Base-by-base conservation (phyloP, 2,888 invertebrate species). In the Callosobruchus maculatus region DNA sequence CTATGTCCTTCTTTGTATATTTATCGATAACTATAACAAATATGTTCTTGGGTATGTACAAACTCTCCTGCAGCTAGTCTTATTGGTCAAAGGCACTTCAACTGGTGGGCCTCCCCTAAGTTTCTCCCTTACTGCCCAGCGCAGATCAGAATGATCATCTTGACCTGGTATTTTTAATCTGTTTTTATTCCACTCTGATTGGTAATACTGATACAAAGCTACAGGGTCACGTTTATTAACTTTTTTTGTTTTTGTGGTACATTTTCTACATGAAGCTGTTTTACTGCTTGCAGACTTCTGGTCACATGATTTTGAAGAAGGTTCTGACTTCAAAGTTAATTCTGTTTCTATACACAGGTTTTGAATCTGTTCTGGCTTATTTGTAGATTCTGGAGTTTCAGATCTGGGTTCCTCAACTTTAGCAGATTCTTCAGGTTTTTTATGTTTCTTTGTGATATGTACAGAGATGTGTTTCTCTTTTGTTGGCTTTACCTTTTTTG, bases 141-240 rank as follows among this genome's bases (percentile, higher is more conserved):
- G 89, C 22, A 94, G 83, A 49, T 92, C 91, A 0, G 90, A 85
- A 87, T 93, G 92, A 74, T 90, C 87, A 80, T 92, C 91, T 84
- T 93, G 93, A 9, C 94, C 95, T 0, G 95, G 95, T 30, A 95
- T 90, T 81, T 93, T 93, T 30, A 95, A 90, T 81, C 93, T 93
- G 77, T 93, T 91, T 81, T 92, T 91, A 22, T 91, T 90, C 95
- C 95, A 95, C 80, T 92, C 88, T 49, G 90, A 88, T 80, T 92
- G 91, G 83, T 95, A 95, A 80, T 93, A 91, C 79, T 95, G 94
- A 82, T 94, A 95, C 21, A 94, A 86, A 21, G 92, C 89, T 0
- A 95, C 95, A 21, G 95, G 94, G 84, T 95, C 95, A 84, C 89
- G 78, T 89, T 85, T 90, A 70, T 78, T 82, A 70, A 80, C 66